Evolutionary conservation across 1,140 invertebrate genomes (phyloP).

Genomic region (Diprion similis): DNA sequence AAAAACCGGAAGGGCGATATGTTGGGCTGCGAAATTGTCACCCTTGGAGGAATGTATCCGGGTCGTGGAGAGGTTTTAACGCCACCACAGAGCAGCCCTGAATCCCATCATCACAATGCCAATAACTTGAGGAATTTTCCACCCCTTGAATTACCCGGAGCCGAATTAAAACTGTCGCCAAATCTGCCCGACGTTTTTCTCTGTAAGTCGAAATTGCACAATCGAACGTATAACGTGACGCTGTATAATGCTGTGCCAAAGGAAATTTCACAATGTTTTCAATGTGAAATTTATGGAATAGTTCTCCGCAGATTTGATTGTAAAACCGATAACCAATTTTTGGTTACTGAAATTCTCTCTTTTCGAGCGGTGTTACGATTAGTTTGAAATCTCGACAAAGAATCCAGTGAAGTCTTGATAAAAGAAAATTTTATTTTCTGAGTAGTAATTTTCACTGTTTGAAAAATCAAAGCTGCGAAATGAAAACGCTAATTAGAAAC

Average conservation of each 20-base stretch:
- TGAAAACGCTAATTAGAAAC: background rate
- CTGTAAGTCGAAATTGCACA: slow-evolving; percentile 64
- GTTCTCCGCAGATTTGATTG: no score
- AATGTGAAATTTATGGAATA: no score
- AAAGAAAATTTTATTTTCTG: no score
- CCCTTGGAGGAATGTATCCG: slow-evolving; percentile 41
- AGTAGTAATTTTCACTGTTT: no score
- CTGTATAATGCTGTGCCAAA: background rate
- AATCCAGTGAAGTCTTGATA: no score
- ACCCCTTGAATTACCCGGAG: slow-evolving; percentile 66
- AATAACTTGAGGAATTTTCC: slow-evolving; percentile 39
- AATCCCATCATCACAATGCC: slow-evolving; percentile 39
- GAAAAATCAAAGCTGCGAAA: background rate
- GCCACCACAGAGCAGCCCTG: slow-evolving; percentile 55
- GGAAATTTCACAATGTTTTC: no score
- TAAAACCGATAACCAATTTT: no score
- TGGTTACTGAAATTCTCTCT: no score
- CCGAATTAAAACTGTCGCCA: slow-evolving; percentile 46
- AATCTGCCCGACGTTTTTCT: slow-evolving; percentile 75
- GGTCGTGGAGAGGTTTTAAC: slow-evolving; percentile 49
- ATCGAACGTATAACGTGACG: background rate
- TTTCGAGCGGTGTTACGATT: no score
- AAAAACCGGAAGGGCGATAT: slow-evolving; percentile 30
- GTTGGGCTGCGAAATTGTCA: slow-evolving; percentile 44
- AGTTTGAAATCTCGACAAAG: no score